Conservation (phyloP, 2,797 vertebrate species). For the Myotis daubentonii region DNA sequence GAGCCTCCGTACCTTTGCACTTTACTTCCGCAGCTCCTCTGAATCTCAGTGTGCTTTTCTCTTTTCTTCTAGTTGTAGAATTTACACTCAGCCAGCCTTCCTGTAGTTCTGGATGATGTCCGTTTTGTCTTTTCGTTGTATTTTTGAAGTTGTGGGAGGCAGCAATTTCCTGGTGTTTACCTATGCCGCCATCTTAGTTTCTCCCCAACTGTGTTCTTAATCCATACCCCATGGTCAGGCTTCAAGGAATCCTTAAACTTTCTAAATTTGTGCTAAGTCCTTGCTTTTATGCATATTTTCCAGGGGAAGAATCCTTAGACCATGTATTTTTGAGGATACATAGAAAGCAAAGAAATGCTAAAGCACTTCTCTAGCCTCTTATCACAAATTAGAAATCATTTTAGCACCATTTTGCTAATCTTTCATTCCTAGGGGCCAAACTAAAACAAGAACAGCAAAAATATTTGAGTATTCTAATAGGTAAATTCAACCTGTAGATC, state of each 20-base stretch:
- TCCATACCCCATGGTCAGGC: background rate
- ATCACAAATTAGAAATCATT: conserved; percentile 3
- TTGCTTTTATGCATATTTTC: background rate
- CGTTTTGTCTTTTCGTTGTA: no score
- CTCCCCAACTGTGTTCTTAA: background rate
- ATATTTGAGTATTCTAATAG: background rate
- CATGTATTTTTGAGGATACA: background rate
- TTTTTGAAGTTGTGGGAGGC: no score
- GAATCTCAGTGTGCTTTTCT: no score
- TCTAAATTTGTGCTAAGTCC: background rate
- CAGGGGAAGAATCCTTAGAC: background rate
- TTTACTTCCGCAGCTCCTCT: no score
- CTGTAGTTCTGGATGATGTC: no score
- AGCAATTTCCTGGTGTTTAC: no score
- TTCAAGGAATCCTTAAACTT: background rate
- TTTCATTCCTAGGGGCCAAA: background rate
- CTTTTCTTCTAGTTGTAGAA: no score
- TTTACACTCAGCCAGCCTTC: no score
- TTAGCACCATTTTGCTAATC: background rate
- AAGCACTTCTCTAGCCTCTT: background rate
- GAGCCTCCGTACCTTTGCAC: no score
- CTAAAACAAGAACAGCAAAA: background rate
- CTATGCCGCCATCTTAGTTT: no score
- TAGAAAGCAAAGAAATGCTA: background rate
- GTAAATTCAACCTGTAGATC: background rate